Base-by-base conservation (phyloP, 1,140 invertebrate genomes). In the Thaumatotibia leucotreta region DNA sequence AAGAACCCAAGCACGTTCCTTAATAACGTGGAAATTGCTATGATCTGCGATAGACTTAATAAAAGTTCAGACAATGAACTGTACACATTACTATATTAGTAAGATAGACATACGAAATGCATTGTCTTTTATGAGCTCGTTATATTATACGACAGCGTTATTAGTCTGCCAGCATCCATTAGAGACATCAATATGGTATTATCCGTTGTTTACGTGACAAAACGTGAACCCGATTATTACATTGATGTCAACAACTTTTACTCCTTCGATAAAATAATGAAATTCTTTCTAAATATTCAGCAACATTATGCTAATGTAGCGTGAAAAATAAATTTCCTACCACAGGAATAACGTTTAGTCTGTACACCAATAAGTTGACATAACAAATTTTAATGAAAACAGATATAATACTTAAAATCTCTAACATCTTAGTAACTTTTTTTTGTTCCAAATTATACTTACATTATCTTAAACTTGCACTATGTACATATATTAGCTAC, bases 121-220 rank as follows among this genome's bases (percentile, higher is more conserved):
- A 63, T 68, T 69, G 61, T 33, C 62, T 70, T 72, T 70, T 68
- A 73, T 66, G 31, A 35, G 27, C 35, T 45, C 61, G 63, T 68
- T 69, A 73, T 73, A 71, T 71, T 71, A 61, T 68, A 68, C 50
- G 64, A 35, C 49, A 49, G 58, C 66, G 50, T 70, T 70, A 45
- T 50, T 20, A 64, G 71, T 58, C 64, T 65, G 64, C 66, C 64
- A 63, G 32, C 50, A 23, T 61, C 67, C 63, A 67, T 73, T 64
- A 62, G 65, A 61, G 27, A 14, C 24, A 58, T 58, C 52, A 31
- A 58, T 58, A 58, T 14, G 52, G 29, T 52, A 22, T 52, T 22
- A 11, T 54, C 4, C 27, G 24, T 54, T 54, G 50, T 54, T 54
- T 58, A 58, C 52, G 52, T 58, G 52, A 58, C 52, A 58, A 58